Conservation (phyloP, 2,797 vertebrate species). For the Echiichthys vipera region DNA sequence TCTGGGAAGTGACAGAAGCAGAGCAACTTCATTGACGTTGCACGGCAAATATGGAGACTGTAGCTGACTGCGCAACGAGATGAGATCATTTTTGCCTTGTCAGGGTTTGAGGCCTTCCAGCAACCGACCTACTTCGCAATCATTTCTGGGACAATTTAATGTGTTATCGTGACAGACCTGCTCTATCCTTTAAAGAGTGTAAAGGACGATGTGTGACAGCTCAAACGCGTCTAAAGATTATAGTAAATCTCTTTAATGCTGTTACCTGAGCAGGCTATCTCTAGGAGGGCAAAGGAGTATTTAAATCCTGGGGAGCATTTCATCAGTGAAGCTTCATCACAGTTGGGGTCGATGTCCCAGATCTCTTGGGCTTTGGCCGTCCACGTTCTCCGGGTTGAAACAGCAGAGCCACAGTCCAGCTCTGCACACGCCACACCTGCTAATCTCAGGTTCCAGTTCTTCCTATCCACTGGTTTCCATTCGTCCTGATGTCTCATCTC, state of each 20-base stretch:
- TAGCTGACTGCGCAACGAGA: no score
- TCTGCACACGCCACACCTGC: neutral
- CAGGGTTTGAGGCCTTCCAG: no score
- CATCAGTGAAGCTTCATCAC: neutral
- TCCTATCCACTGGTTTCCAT: neutral
- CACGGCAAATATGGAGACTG: no score
- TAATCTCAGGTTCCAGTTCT: neutral
- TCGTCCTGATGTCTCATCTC: neutral
- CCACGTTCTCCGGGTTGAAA: neutral
- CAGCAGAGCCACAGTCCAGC: neutral
- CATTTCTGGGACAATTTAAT: no score
- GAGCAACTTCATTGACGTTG: no score
- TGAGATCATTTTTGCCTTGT: no score
- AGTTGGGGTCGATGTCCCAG: neutral
- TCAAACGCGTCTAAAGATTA: no score
- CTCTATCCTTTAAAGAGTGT: neutral
- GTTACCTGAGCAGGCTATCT: slow-evolving; percentile 17
- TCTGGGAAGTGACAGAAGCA: neutral
- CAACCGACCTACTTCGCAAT: no score
- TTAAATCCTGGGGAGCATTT: neutral
- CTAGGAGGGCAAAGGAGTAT: neutral
- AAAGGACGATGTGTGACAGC: neutral
- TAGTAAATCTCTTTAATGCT: no score
- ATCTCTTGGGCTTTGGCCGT: neutral
- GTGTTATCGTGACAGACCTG: no score